Evolutionary conservation across 2,113 vertebrate genomes (phyloP), one percentile per base, ranked within the genome.

Genomic region (Gyps fulvus): DNA sequence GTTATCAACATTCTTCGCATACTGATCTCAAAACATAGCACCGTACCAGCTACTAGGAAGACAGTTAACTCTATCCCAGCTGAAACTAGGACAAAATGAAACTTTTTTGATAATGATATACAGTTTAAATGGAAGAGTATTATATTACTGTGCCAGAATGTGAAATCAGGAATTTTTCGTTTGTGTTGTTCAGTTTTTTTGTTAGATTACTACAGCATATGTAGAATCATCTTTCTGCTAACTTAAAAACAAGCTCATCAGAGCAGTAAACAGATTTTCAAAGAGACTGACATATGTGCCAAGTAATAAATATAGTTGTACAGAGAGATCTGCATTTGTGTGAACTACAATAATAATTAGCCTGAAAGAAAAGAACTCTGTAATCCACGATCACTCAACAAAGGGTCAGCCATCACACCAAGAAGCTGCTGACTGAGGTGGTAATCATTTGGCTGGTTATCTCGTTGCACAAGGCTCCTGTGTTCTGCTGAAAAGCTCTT

Each of bases 401-500:
- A 11, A 57, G 6, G 5, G 10, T 34, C 57, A 63, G 12, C 8
- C 9, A 38, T 77, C 65, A 42, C 29, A 72, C 8, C 49, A 63
- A 59, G 16, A 58, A 54, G 7, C 4, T 72, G 25, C 5, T 42
- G 14, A 47, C 1, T 42, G 38, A 50, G 10, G 34, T 65, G 27
- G 7, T 17, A 27, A 67, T 50, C 2, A 13, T 49, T 57, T 63
- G 12, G 3, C 34, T 73, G n/a, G 6, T 66, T 54, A 12, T 40
- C 10, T 10, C 7, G 1, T 54, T 49, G n/a, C 16, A 15, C 23
- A 49, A 32, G 16, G 55, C 8, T 73, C 3, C 0, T 10, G 9
- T 34, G 13, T 45, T 84, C 27, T 84, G 12, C 22, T 61, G 32
- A 58, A 92, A 81, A 73, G 4, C 3, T 29, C 42, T 80, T 87